Evolutionary conservation across 2,113 vertebrate genomes (phyloP).

Genomic region (Cyprinodon brontotheroides): DNA sequence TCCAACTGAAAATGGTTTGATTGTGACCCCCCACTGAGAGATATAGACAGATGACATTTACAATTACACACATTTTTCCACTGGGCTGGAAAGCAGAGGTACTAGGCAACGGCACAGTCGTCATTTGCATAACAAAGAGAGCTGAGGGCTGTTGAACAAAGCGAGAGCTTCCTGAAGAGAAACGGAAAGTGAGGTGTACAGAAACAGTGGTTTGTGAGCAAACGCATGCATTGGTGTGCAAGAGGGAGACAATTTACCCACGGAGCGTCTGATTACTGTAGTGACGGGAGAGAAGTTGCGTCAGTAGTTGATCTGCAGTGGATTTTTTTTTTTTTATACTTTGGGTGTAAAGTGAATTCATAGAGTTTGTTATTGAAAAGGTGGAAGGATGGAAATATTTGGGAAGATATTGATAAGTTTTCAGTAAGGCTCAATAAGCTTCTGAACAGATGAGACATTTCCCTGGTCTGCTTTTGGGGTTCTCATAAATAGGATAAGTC

Average conservation of each 20-base stretch:
- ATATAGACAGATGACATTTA: slow-evolving; percentile 78
- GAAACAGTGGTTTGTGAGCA: slow-evolving; percentile 67
- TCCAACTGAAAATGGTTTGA: slow-evolving; percentile 52
- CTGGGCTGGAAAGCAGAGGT: slow-evolving; percentile 64
- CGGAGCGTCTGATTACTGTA: slow-evolving; percentile 48
- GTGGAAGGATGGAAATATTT: slow-evolving; percentile 37
- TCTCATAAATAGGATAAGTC: slow-evolving; percentile 18
- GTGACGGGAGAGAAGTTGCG: slow-evolving; percentile 34
- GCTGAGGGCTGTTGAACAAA: slow-evolving; percentile 49
- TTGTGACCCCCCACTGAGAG: slow-evolving; percentile 34
- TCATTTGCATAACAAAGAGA: slow-evolving; percentile 58
- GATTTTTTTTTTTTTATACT: slow-evolving; percentile 12
- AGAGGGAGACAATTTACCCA: slow-evolving; percentile 43
- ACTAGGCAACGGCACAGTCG: slow-evolving; percentile 21
- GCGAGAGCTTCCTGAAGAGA: slow-evolving; percentile 76
- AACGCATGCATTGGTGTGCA: slow-evolving; percentile 29
- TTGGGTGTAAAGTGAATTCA: neutral
- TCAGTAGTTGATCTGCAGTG: slow-evolving; percentile 21
- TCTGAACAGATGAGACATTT: slow-evolving; percentile 1
- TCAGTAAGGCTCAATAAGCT: neutral
- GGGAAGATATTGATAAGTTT: slow-evolving; percentile 20
- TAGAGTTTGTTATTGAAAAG: neutral
- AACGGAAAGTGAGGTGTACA: slow-evolving; percentile 73
- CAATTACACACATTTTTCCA: slow-evolving; percentile 68
- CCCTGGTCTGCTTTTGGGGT: slow-evolving; percentile 14